Base-by-base conservation (phyloP, 2,888 invertebrate genomes). In the Scaeva pyrastri region DNA sequence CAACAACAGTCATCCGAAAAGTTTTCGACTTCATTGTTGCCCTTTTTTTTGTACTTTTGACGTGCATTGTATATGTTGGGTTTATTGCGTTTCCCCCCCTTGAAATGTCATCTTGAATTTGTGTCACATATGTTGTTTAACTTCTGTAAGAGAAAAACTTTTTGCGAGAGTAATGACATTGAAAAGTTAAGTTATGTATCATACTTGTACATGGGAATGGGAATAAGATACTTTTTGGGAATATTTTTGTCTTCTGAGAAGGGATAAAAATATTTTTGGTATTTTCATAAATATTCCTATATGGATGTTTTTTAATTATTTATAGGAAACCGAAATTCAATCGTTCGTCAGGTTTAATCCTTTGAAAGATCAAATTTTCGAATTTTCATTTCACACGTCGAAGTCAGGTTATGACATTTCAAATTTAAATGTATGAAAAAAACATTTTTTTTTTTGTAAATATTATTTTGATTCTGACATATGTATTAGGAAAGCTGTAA, bases 21-120 rank as follows among this genome's bases (percentile, higher is more conserved):
- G 19, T 68, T 80, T 80, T 80, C 50, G 41, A 80, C 68, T 80
- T 70, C 64, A 72, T 78, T 80, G 68, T 80, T 74, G 68, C 26
- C n/a, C 19, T 62, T 62, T 62, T 43, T 23, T 16, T 62, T 41
- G 23, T 43, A 62, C 60, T 41, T 23, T 19, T 10, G 19, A 23
- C 43, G 62, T 79, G 79, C 50, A 79, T 64, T 79, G 56, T 66
- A 55, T n/a, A 55, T 19, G 39, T 45, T 26, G 26, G 48, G 72
- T 72, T 79, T 79, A 64, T 72, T 72, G 72, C 72, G 72, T 48
- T 48, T 66, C 21, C 39, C 45, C 23, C 36, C 31, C 3, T 31
- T 7, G 55, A 73, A 64, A 55, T 60, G 71, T 21, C 52, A 77
- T 66, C 50, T 41, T 73, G 41, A 73, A 58, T 66, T 60, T 64